These are phyloP conservation scores for Panzeria rudis DNA, from an alignment of 2,888 invertebrate genomes.

Conservation along the genomic window DNA sequence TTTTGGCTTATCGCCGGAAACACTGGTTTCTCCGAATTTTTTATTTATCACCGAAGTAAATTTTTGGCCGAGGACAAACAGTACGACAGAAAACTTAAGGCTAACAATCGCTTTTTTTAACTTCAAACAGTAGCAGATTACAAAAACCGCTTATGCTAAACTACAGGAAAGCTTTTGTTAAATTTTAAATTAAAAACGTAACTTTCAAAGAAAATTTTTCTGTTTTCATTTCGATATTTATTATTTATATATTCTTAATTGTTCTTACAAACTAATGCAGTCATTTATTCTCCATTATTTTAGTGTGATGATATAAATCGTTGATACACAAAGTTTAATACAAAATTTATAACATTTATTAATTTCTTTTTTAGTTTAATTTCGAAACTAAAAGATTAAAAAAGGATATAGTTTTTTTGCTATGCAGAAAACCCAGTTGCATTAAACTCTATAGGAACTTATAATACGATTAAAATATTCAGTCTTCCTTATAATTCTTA, in stretches of 20 bases:
- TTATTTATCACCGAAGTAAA: too few relatives aligned
- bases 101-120: too few relatives aligned
- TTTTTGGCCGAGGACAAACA: too few relatives aligned
- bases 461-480: constrained; percentile 34
- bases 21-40: too few relatives aligned
- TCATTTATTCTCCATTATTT: constrained; percentile 83
- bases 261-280: constrained; percentile 81
- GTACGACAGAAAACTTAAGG: too few relatives aligned
- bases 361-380: not conserved
- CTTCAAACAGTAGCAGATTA: too few relatives aligned
- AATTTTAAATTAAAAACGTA: not conserved
- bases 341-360: constrained; percentile 3
- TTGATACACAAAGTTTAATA: constrained; percentile 35
- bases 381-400: constrained; percentile 2
- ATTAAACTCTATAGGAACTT: constrained; percentile 69
- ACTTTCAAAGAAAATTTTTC: constrained; percentile 7
- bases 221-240: not conserved
- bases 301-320: constrained; percentile 47
- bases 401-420: not conserved
- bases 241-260: constrained; percentile 32
- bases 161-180: not conserved
- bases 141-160: too few relatives aligned
- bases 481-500: constrained; percentile 62
- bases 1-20: too few relatives aligned
- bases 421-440: constrained; percentile 40